Base-by-base conservation (phyloP, 2,113 vertebrate genomes). In the Onychostoma macrolepis region DNA sequence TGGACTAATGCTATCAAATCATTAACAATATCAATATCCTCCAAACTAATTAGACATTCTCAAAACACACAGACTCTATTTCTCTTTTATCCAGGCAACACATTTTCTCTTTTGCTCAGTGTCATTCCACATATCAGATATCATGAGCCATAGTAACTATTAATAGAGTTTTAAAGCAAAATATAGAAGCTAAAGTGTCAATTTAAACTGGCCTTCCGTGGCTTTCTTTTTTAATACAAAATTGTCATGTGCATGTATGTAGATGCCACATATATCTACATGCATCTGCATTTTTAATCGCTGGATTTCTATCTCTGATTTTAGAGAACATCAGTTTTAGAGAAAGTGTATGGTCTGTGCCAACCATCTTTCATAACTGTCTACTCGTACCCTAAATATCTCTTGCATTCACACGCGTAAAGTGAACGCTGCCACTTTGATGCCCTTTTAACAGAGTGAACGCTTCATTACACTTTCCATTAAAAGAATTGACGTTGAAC, bases 401-500 rank as follows among this genome's bases (percentile, higher is more conserved):
- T 82, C 78, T 81, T 19, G 87, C 85, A 89, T 88, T 50, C 28
- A n/a, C 38, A 33, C 72, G n/a, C 58, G 80, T 50, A 50, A 72
- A 30, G 28, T 36, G 83, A 72, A 53, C 38, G 33, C 50, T 53
- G 76, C 24, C 78, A 79, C 71, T 89, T 87, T 85, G 86, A 91
- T 85, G 85, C 88, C 69, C 86, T 87, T 86, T 77, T 69, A 81
- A 33, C 53, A 89, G 81, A 79, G 78, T 67, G 2, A 85, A 90
- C 63, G 87, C 83, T 87, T 90, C 88, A 85, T 91, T 89, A 86
- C 81, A 80, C 87, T 88, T 84, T 89, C 90, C 89, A 92, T 93
- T 91, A 92, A 87, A 92, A 87, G 19, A 86, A 78, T 90, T 90
- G 84, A 86, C 67, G 79, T 65, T 80, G 12, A 86, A 83, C 24